Evolutionary conservation across 2,888 invertebrate genomes (phyloP).

Genomic region (Epinotia brunnichana): DNA sequence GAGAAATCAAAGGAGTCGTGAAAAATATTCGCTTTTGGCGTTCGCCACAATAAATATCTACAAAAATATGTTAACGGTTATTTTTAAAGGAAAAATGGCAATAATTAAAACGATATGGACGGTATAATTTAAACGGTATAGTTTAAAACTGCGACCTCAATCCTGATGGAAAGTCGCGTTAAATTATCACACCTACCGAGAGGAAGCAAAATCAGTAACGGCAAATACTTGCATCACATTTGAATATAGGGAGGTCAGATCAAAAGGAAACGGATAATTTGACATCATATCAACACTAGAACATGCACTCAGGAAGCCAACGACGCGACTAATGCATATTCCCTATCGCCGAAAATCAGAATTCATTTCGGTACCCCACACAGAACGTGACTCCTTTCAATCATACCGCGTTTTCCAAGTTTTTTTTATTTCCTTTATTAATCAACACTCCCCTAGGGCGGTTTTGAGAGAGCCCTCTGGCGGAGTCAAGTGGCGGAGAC

Average conservation of each 20-base stretch:
- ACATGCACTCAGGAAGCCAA: conserved; percentile 36
- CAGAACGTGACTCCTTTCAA: conserved; percentile 52
- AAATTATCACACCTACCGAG: background rate
- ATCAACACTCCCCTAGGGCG: conserved; percentile 71
- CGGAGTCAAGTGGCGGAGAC: conserved; percentile 68
- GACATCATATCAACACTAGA: conserved; percentile 29
- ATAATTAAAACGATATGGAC: too few relatives aligned
- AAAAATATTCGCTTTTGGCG: too few relatives aligned
- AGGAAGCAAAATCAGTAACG: background rate
- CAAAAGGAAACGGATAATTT: conserved; percentile 28
- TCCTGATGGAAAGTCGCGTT: background rate
- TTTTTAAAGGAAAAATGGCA: too few relatives aligned
- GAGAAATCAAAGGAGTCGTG: too few relatives aligned
- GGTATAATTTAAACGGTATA: background rate
- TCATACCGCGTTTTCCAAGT: conserved; percentile 59
- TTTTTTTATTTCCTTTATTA: conserved; percentile 76
- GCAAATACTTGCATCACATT: conserved; percentile 2
- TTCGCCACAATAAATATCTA: too few relatives aligned
- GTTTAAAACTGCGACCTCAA: background rate
- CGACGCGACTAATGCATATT: conserved; percentile 37
- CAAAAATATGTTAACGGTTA: too few relatives aligned
- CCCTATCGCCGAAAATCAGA: conserved; percentile 44
- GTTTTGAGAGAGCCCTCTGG: conserved; percentile 71
- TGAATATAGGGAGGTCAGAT: conserved; percentile 2
- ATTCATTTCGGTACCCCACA: conserved; percentile 45